Evolutionary conservation across 1,140 invertebrate species (phyloP), one percentile per base, ranked within the genome.

Genomic region (Caenorhabditis tropicalis): DNA sequence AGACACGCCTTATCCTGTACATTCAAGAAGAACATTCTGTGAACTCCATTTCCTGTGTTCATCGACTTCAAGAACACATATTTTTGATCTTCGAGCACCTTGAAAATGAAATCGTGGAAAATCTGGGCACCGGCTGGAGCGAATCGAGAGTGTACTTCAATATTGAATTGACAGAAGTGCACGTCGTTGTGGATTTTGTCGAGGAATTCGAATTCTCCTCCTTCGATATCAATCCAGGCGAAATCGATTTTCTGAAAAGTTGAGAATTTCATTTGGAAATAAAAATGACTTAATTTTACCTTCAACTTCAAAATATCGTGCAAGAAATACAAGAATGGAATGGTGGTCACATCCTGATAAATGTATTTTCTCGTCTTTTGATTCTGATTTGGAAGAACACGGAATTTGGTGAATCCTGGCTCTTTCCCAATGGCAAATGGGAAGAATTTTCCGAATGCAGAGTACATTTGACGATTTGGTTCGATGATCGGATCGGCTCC

Each of bases 391-490:
- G 58, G 58, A 2, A 65, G 10, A 65, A 65, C 58, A 19, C 58
- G n/a, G 29, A 65, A 65, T 19, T 65, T 65, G 0, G 58, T 65
- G 29, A 82, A 60, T 43, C 81, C 81, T 10, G 81, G 81, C 56
- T 82, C 16, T 16, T 31, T 36, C 15, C 81, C 56, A 46, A 82
- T 60, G 7, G 81, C 81, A 24, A 82, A 58, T 60, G 81, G 81
- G 36, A 82, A 82, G 27, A 60, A 82, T 21, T 82, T 60, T 43
- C 81, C 81, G 24, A 82, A 82, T 0, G 51, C 56, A n/a, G 81
- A 82, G 36, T 60, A 82, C 39, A 82, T 39, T 43, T 79, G 39
- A 15, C 46, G 74, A n/a, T 79, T 79, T 5, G 46, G 39, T 12
- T 79, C 74, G 24, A 79, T 49, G 10, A 79, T 79, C 15, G 74